Evolutionary conservation across 2,888 invertebrate genomes (phyloP).

Genomic region (Limnephilus rhombicus): DNA sequence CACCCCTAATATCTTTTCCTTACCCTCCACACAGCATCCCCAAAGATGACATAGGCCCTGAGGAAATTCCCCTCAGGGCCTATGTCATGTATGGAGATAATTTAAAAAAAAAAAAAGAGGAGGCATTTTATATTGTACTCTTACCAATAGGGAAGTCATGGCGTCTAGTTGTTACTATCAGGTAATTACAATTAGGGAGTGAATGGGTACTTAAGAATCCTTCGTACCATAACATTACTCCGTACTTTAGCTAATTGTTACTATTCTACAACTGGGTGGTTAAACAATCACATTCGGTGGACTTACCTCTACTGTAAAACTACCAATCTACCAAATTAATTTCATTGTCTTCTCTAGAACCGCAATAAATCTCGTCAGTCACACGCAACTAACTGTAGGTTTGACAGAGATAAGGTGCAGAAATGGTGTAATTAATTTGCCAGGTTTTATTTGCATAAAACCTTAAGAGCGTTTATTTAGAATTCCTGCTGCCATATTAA

Average conservation of each 20-base stretch:
- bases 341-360: conserved; percentile 32
- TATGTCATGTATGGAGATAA: too few species aligned
- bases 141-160: background rate
- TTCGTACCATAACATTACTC: conserved; percentile 13
- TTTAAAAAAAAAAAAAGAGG: too few species aligned
- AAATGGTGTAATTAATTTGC: conserved; percentile 49
- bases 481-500: conserved; percentile 39
- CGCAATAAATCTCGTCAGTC: conserved; percentile 38
- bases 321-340: conserved; percentile 14
- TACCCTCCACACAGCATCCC: too few species aligned
- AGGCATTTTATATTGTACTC: background rate
- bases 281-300: background rate
- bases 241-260: conserved; percentile 8
- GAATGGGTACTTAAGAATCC: background rate
- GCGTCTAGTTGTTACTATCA: background rate
- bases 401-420: conserved; percentile 41
- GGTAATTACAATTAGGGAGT: background rate
- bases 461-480: conserved; percentile 9
- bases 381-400: conserved; percentile 36
- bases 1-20: too few species aligned
- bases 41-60: too few species aligned
- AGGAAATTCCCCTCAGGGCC: too few species aligned
- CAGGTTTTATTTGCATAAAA: conserved; percentile 26
- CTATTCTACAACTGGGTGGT: conserved; percentile 3
- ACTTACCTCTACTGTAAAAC: background rate